phyloP scores from a whole-genome alignment of 1,140 invertebrate genomes.

The Microplitis mediator region DNA sequence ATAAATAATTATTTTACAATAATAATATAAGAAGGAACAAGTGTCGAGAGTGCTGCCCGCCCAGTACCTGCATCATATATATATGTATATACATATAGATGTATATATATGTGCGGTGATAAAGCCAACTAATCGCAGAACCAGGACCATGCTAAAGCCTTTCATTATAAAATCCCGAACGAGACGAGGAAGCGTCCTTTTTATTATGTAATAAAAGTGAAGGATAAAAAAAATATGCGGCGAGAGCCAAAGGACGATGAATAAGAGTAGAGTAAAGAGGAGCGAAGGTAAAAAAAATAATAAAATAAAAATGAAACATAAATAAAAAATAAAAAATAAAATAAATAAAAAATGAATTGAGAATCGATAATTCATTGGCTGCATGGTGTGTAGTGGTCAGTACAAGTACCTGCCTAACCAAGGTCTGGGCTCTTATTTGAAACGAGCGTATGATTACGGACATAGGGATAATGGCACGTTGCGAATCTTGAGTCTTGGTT shows the following conservation, averaged over 20 bases:
- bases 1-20: too few relatives aligned
- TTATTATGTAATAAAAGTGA: conserved; percentile 24
- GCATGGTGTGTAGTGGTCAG: conserved; percentile 14
- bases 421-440: conserved; percentile 9
- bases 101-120: conserved; percentile 3
- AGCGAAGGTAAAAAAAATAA: background rate
- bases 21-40: background rate
- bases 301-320: background rate
- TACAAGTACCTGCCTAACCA: conserved; percentile 13
- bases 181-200: conserved; percentile 5
- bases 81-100: background rate
- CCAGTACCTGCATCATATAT: background rate
- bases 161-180: conserved; percentile 8
- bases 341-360: conserved; percentile 32
- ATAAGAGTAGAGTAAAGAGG: conserved; percentile 2
- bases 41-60: background rate
- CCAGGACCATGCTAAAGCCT: background rate
- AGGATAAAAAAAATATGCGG: conserved; percentile 13
- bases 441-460: conserved; percentile 46
- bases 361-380: conserved; percentile 41
- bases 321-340: conserved; percentile 11
- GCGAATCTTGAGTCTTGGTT: conserved; percentile 21
- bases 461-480: conserved; percentile 37
- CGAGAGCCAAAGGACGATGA: conserved; percentile 25
- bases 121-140: conserved; percentile 16